These are phyloP conservation scores for Oryzias javanicus DNA, from an alignment of 2,113 vertebrate genomes.

Conservation along the genomic window DNA sequence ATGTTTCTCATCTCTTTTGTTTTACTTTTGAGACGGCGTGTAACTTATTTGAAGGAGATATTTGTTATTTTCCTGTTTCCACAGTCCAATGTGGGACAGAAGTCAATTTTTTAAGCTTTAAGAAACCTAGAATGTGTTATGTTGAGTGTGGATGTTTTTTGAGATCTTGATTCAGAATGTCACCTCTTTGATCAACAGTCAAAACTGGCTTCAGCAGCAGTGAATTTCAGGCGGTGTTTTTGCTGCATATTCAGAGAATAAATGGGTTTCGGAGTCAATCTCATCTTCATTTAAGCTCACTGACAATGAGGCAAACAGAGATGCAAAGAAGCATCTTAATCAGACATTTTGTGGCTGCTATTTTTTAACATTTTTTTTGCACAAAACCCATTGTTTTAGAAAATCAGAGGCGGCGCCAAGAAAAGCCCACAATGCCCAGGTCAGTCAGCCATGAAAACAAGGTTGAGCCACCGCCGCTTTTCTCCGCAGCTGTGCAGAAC, in stretches of 20 bases:
- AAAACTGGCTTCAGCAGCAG: too few relatives aligned
- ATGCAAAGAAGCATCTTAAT: slow-evolving; percentile 41
- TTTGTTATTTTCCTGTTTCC: too few relatives aligned
- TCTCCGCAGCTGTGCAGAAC: slow-evolving; percentile 1
- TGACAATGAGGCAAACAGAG: slow-evolving; percentile 24
- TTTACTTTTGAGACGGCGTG: too few relatives aligned
- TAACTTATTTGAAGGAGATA: too few relatives aligned
- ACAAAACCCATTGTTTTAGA: neutral
- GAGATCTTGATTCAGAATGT: too few relatives aligned
- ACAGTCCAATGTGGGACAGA: too few relatives aligned
- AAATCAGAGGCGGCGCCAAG: slow-evolving; percentile 9
- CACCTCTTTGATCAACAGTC: too few relatives aligned
- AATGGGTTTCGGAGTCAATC: slow-evolving; percentile 35
- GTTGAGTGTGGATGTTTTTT: too few relatives aligned
- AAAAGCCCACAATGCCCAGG: slow-evolving; percentile 37
- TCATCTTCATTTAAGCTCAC: slow-evolving; percentile 43
- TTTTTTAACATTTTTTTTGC: slow-evolving; percentile 44
- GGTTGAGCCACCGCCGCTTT: slow-evolving; percentile 1
- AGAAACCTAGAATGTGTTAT: too few relatives aligned
- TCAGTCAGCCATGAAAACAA: slow-evolving; percentile 34
- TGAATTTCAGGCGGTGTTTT: too few relatives aligned
- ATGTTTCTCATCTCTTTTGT: too few relatives aligned
- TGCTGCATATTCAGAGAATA: slow-evolving; percentile 24
- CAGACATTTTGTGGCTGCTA: slow-evolving; percentile 25
- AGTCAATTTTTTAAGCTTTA: too few relatives aligned